phyloP scores from a whole-genome alignment of 1,140 invertebrate species.

The Mya arenaria region DNA sequence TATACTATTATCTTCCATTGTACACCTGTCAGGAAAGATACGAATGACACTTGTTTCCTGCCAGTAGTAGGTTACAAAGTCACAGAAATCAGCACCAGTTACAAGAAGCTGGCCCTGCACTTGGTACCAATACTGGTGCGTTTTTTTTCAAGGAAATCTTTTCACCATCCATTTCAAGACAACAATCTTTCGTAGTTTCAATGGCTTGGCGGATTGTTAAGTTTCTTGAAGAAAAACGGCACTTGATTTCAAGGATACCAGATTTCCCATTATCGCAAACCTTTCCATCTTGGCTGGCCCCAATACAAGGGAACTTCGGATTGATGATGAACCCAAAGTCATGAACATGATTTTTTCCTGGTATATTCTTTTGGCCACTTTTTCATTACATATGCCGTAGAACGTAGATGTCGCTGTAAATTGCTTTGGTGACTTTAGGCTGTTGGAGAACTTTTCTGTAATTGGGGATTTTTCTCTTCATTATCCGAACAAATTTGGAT shows the following conservation, averaged over 20 bases:
- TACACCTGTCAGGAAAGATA: not conserved
- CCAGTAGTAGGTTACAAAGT: slow-evolving; percentile 28
- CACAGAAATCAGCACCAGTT: slow-evolving; percentile 21
- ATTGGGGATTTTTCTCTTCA: not conserved
- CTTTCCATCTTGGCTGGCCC: slow-evolving; percentile 56
- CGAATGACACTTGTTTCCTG: not conserved
- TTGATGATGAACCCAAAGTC: slow-evolving; percentile 54
- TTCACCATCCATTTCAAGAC: not conserved
- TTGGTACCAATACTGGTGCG: slow-evolving; percentile 19
- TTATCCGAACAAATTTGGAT: slow-evolving; percentile 33
- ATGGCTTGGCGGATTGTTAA: too few species aligned
- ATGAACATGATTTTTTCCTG: slow-evolving; percentile 47
- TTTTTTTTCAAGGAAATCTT: not conserved
- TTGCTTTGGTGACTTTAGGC: not conserved
- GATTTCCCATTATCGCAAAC: slow-evolving; percentile 26
- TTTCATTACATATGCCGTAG: slow-evolving; percentile 6
- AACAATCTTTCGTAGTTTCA: too few species aligned
- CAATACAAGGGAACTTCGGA: slow-evolving; percentile 47
- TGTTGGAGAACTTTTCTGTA: not conserved
- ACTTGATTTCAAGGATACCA: slow-evolving; percentile 33
- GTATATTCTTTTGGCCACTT: not conserved
- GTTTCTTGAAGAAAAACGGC: slow-evolving; percentile 7
- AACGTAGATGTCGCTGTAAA: not conserved
- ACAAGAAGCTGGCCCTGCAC: slow-evolving; percentile 26
- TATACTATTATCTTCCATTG: slow-evolving; percentile 12